Percentiles rank a stretch among this genome's conserved stretches.
Evolutionary conservation across 2,113 vertebrate species (phyloP).

Genomic region (Equus quagga): DNA sequence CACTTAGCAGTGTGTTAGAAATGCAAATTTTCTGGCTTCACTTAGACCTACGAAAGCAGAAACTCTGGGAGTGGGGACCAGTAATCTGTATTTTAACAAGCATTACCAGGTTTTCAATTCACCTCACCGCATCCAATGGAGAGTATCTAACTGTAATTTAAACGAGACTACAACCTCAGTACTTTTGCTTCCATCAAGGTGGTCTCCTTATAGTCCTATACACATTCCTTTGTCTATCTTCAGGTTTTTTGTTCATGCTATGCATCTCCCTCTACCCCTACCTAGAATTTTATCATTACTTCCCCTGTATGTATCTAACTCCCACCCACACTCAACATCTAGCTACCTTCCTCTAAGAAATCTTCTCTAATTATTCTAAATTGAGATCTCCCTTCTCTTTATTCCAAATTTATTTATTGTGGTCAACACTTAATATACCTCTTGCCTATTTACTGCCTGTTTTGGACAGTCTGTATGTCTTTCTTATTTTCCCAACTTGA

Average conservation of each 20-base stretch:
- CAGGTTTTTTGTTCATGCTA: neutral
- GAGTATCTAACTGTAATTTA: neutral
- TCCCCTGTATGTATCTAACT: neutral
- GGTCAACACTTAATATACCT: neutral
- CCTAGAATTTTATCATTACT: neutral
- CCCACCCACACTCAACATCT: neutral
- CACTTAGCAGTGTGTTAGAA: neutral
- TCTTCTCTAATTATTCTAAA: conserved; percentile 15
- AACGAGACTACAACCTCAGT: neutral
- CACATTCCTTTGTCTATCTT: neutral
- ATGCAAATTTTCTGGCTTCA: neutral
- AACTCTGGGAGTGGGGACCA: neutral
- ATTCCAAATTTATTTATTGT: neutral
- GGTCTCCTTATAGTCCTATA: neutral
- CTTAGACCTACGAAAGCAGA: neutral
- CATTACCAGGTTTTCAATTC: neutral
- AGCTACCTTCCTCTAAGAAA: neutral
- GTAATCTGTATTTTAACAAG: neutral
- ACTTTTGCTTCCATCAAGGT: neutral
- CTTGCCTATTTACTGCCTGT: neutral
- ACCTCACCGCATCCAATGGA: neutral
- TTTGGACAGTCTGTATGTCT: neutral
- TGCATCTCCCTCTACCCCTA: no score
- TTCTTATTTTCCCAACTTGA: conserved; percentile 11
- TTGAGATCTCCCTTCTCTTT: neutral